Conservation (phyloP, 2,888 invertebrate species). For the Dyspetes luteomarginatus region DNA sequence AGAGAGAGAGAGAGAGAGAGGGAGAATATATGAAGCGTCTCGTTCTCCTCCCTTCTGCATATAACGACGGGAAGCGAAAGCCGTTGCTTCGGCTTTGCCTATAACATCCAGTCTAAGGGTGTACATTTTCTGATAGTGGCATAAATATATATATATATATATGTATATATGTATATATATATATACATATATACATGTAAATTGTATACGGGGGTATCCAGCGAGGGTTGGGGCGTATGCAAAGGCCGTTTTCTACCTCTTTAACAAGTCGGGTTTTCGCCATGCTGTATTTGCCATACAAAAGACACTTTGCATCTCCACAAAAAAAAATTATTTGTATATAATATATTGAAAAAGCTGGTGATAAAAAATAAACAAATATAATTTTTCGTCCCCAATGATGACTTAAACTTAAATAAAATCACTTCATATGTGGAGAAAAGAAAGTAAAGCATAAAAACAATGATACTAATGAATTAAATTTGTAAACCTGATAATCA, state of each 20-base stretch:
- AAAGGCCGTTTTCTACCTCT: slow-evolving; percentile 37
- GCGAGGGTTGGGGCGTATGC: slow-evolving; percentile 9
- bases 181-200: not conserved
- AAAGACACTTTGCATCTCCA: slow-evolving; percentile 16
- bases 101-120: slow-evolving; percentile 7
- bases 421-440: no score
- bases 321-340: not conserved
- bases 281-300: slow-evolving; percentile 23
- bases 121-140: slow-evolving; percentile 26
- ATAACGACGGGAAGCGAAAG: slow-evolving; percentile 19
- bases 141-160: not conserved
- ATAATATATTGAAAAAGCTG: not conserved
- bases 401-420: no score
- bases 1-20: not conserved
- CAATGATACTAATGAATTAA: no score
- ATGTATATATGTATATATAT: not conserved
- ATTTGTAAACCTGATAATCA: no score
- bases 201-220: not conserved
- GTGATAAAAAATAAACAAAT: no score
- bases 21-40: slow-evolving; percentile 15
- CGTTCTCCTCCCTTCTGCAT: slow-evolving; percentile 20
- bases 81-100: slow-evolving; percentile 20
- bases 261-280: slow-evolving; percentile 27
- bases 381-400: no score
- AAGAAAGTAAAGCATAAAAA: no score